Evolutionary conservation across 2,888 invertebrate genomes (phyloP).

Genomic region (Aphodius sticticus): DNA sequence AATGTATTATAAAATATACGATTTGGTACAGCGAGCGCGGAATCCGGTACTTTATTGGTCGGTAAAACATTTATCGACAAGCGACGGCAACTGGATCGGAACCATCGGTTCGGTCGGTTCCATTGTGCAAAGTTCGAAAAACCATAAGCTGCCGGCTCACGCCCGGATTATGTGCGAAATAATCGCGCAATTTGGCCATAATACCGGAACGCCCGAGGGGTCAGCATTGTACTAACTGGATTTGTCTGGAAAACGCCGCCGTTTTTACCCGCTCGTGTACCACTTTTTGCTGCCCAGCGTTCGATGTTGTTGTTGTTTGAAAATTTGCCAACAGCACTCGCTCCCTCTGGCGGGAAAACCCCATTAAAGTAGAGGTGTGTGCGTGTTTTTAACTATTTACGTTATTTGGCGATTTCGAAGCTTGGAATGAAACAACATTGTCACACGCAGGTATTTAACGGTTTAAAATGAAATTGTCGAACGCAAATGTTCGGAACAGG

Average conservation of each 20-base stretch:
- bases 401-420: background rate
- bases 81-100: background rate
- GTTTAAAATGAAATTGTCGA: background rate
- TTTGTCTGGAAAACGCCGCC: background rate
- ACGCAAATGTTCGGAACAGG: background rate
- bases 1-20: background rate
- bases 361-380: too few relatives aligned
- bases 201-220: background rate
- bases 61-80: constrained; percentile 25
- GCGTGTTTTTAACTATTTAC: background rate
- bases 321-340: background rate
- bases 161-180: constrained; percentile 25
- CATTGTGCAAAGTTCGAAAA: constrained; percentile 16
- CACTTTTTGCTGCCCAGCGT: too few relatives aligned
- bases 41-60: constrained; percentile 10
- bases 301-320: background rate
- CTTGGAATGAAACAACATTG: background rate
- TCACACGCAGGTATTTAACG: background rate
- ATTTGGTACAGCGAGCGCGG: background rate
- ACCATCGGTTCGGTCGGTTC: background rate
- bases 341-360: too few relatives aligned
- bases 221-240: background rate
- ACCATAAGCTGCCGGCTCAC: constrained; percentile 16
- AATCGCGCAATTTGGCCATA: constrained; percentile 24
- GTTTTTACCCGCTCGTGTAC: background rate